These are phyloP conservation scores for Falco berigora DNA, from an alignment of 2,797 vertebrate species.

Conservation along the genomic window DNA sequence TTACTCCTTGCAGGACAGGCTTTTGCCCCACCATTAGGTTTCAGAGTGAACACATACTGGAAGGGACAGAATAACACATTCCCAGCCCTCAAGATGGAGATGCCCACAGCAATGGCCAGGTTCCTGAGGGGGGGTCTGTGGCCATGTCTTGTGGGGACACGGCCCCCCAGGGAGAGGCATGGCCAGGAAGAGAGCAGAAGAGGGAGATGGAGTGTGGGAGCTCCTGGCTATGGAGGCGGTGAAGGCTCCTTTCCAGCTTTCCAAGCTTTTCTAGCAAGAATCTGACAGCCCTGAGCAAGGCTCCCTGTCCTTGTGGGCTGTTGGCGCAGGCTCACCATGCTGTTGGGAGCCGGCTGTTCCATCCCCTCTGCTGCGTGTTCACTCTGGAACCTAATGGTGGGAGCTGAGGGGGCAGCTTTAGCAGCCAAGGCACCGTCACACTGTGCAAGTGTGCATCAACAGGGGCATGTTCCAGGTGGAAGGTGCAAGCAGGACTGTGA, in stretches of 20 bases:
- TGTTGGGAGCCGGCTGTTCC: slow-evolving; percentile 1
- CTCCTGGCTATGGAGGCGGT: not conserved
- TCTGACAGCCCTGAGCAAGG: slow-evolving; percentile 30
- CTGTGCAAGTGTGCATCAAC: not conserved
- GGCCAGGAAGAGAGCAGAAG: not conserved
- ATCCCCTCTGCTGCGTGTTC: not conserved
- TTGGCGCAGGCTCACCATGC: not conserved
- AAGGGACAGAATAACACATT: not conserved
- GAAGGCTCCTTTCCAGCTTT: slow-evolving; percentile 39
- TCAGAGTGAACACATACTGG: not conserved
- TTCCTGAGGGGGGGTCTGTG: not conserved
- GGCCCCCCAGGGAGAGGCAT: not conserved
- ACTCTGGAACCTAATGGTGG: slow-evolving; percentile 34
- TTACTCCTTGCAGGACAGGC: not conserved
- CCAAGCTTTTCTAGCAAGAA: not conserved
- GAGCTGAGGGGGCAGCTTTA: not conserved
- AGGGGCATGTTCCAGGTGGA: not conserved
- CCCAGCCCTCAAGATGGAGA: not conserved
- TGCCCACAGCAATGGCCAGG: not conserved
- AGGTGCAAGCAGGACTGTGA: not conserved
- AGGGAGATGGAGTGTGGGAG: not conserved
- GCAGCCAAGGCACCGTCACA: fast-evolving
- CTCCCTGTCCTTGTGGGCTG: not conserved
- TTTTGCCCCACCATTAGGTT: not conserved
- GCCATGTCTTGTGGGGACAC: not conserved